Percentiles rank a stretch among this genome's conserved stretches.
Evolutionary conservation across 1,140 invertebrate genomes (phyloP).

Genomic region (Brachionus asplanchnoidis): DNA sequence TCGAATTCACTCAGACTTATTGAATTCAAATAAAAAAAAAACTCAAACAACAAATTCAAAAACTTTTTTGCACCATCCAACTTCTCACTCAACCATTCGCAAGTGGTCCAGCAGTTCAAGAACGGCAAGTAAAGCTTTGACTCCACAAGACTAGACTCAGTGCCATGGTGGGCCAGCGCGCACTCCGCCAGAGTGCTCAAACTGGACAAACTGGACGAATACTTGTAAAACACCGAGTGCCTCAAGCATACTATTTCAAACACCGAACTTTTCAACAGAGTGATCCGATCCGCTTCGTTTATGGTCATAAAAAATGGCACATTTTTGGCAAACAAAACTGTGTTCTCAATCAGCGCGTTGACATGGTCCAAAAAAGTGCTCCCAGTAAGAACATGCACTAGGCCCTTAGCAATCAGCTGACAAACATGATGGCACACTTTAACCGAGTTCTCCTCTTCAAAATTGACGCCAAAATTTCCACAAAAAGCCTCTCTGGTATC

Average conservation of each 20-base stretch:
- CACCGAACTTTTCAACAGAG: background rate
- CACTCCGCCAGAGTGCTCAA: background rate
- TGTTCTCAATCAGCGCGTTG: conserved; percentile 23
- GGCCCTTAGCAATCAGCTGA: background rate
- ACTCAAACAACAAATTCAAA: conserved; percentile 25
- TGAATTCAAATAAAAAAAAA: conserved; percentile 36
- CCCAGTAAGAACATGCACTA: background rate
- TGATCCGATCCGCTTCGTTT: conserved; percentile 35
- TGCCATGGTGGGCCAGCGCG: background rate
- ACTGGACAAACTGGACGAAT: conserved; percentile 1
- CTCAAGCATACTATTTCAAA: conserved; percentile 23
- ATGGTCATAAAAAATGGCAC: conserved; percentile 38
- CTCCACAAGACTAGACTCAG: background rate
- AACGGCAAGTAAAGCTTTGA: background rate
- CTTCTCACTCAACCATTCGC: background rate
- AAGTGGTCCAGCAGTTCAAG: background rate
- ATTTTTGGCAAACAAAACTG: conserved; percentile 18
- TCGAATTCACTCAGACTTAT: background rate
- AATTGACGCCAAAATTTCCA: background rate
- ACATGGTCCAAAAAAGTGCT: conserved; percentile 1
- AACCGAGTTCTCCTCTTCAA: background rate
- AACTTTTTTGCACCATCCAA: background rate
- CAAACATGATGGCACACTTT: background rate
- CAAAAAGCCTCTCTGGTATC: background rate
- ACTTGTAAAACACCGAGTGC: background rate